These are phyloP conservation scores for Sarcophaga peregrina DNA, from an alignment of 1,140 invertebrate species.

Conservation along the genomic window DNA sequence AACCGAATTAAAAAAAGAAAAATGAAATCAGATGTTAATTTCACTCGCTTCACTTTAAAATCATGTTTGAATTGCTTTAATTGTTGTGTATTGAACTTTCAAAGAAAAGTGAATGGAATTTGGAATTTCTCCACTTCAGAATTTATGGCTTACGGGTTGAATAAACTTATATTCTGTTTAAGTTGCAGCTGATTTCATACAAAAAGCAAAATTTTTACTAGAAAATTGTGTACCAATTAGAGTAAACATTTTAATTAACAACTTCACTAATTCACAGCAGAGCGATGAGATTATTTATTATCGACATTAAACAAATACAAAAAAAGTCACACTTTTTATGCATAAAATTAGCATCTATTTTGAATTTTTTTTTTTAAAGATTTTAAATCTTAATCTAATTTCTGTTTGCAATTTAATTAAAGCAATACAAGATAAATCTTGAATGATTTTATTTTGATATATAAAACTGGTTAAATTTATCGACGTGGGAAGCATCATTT, in stretches of 20 bases:
- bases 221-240: no score
- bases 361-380: background rate
- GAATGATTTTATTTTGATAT: no score
- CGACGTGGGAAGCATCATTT: no score
- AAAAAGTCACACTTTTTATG: background rate
- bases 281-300: background rate
- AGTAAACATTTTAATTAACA: no score
- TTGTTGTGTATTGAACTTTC: no score
- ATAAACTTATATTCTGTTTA: background rate
- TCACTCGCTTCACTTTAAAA: background rate
- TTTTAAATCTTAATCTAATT: no score
- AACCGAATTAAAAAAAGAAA: background rate
- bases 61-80: no score
- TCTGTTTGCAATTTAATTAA: no score
- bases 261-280: background rate
- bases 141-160: background rate
- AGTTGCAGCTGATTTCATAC: no score
- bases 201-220: no score
- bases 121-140: background rate
- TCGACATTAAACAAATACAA: slow-evolving; percentile 6
- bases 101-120: background rate
- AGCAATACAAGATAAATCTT: no score
- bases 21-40: background rate
- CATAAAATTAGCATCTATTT: slow-evolving; percentile 7
- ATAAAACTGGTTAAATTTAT: no score